phyloP scores from a whole-genome alignment of 2,797 vertebrate species.

The Spheniscus humboldti region DNA sequence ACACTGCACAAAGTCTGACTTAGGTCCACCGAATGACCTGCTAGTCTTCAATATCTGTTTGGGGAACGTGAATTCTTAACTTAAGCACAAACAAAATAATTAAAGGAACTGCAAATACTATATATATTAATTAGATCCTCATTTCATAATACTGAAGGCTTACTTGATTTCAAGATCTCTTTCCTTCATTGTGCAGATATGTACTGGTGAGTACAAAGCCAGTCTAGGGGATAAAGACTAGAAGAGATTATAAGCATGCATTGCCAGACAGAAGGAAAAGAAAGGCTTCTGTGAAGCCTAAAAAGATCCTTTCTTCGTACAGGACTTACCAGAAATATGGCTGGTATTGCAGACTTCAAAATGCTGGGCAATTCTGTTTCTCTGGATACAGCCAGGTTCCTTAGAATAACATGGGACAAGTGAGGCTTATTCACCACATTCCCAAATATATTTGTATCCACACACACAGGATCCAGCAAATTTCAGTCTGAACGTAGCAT shows the following conservation, averaged over 20 bases:
- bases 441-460: neutral
- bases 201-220: neutral
- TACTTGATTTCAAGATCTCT: neutral
- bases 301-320: slow-evolving; percentile 14
- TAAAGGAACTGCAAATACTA: neutral
- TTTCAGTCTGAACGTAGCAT: neutral
- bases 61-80: neutral
- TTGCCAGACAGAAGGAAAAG: neutral
- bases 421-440: neutral
- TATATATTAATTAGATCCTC: neutral
- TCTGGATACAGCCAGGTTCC: neutral
- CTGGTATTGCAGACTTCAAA: neutral
- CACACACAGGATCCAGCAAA: neutral
- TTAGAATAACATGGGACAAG: neutral
- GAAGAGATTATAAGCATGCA: neutral
- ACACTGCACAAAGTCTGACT: neutral
- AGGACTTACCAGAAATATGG: neutral
- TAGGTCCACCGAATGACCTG: neutral
- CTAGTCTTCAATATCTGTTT: neutral
- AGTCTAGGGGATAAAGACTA: neutral
- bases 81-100: neutral
- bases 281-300: neutral
- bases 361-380: neutral
- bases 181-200: neutral
- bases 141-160: neutral